A percentile compares a stretch with the other conserved stretches of the same genome.
phyloP scores from a whole-genome alignment of 1,140 invertebrate species.

The Meloidogyne hapla region DNA sequence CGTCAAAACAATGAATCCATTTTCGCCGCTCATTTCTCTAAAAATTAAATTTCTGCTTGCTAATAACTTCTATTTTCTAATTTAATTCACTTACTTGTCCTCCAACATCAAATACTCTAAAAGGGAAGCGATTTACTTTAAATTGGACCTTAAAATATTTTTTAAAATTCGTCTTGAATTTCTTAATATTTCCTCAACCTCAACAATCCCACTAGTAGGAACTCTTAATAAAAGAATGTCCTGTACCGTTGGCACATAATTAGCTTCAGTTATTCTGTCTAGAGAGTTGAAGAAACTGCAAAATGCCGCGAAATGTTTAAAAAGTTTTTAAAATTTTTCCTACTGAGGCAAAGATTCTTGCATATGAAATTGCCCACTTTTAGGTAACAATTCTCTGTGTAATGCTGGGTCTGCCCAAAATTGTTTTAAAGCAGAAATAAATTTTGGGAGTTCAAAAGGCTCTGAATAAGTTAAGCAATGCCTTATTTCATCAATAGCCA shows the following conservation, averaged over 20 bases:
- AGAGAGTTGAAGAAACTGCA: slow-evolving; percentile 90
- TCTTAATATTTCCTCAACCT: slow-evolving; percentile 69
- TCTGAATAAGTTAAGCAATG: background rate
- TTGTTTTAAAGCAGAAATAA: background rate
- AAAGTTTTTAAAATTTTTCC: background rate
- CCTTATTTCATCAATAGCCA: background rate
- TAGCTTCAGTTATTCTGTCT: slow-evolving; percentile 82
- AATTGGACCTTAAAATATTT: background rate
- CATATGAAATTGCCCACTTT: background rate
- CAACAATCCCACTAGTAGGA: slow-evolving; percentile 88
- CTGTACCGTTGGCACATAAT: slow-evolving; percentile 93
- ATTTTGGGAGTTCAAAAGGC: slow-evolving; percentile 5
- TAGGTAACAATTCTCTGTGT: background rate
- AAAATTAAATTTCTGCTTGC: background rate
- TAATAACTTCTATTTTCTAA: too few relatives aligned
- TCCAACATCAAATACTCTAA: slow-evolving; percentile 70
- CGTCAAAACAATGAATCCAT: slow-evolving; percentile 71
- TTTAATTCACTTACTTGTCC: slow-evolving; percentile 62
- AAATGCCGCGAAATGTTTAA: slow-evolving; percentile 21
- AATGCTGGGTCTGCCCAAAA: slow-evolving; percentile 6
- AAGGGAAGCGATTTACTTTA: slow-evolving; percentile 35
- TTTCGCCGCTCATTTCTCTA: slow-evolving; percentile 68
- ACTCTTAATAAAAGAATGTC: slow-evolving; percentile 94
- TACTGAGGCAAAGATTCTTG: background rate
- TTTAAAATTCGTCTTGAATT: background rate